Percentiles rank a stretch among this genome's conserved stretches.
phyloP scores from a whole-genome alignment of 2,888 invertebrate species.

The Chrysopilus asiliformis region DNA sequence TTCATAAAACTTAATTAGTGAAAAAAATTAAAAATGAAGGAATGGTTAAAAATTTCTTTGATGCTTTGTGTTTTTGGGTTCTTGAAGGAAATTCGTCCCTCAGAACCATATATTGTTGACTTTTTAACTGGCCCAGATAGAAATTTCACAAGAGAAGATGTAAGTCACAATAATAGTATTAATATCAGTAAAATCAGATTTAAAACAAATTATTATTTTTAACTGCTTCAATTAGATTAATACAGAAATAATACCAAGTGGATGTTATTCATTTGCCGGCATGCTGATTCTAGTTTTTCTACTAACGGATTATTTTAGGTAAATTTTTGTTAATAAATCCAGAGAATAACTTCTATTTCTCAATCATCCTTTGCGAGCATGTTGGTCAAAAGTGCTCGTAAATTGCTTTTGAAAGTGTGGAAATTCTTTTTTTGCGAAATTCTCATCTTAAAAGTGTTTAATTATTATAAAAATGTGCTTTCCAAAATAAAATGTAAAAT shows the following conservation, averaged over 20 bases:
- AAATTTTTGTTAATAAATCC: no score
- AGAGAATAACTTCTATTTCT: no score
- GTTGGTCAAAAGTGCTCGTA: no score
- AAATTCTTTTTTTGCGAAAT: no score
- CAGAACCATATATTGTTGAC: constrained; percentile 72
- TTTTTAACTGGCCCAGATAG: constrained; percentile 63
- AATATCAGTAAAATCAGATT: not conserved
- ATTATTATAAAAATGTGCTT: no score
- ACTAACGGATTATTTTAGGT: constrained; percentile 59
- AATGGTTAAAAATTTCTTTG: constrained; percentile 57
- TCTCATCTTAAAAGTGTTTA: no score
- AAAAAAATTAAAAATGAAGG: no score
- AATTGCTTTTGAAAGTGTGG: no score
- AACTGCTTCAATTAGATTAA: constrained; percentile 45
- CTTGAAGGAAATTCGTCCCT: constrained; percentile 69
- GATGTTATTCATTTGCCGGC: constrained; percentile 72
- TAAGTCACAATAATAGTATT: no score
- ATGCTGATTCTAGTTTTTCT: constrained; percentile 66
- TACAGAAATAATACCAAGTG: constrained; percentile 70
- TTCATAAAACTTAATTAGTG: no score
- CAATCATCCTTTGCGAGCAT: no score
- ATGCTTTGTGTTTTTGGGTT: constrained; percentile 67
- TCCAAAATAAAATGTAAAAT: no score
- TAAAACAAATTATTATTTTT: not conserved
- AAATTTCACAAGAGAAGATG: constrained; percentile 49